Base-by-base conservation (phyloP, 2,888 invertebrate genomes). In the Aleiodes leptofemur region DNA sequence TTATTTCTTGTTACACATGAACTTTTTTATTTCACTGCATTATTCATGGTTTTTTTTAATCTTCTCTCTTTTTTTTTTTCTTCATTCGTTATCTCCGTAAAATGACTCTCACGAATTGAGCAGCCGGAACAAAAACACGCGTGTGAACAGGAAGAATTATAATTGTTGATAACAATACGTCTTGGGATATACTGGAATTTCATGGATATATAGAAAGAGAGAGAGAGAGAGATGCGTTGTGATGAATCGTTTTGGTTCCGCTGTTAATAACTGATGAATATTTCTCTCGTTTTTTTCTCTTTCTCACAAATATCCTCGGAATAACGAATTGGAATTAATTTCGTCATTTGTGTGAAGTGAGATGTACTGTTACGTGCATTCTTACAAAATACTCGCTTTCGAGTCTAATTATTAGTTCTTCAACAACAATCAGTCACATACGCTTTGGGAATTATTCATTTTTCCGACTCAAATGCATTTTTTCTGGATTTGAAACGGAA, bases 111-210 rank as follows among this genome's bases (percentile, higher is more conserved):
- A 64, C 64, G 64, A 64, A 48, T 48, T 64, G 43, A 64, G 14
- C 61, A 64, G 64, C 14, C 64, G 43, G 64, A 64, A 64, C 48
- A 64, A 23, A 43, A 48, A 64, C 48, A 64, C 48, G 9, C 48
- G 64, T 64, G 64, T 64, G 64, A 64, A 64, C 64, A 43, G 64
- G 64, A 64, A 64, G 64, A 64, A 64, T 64, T 64, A 23, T 48
- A 64, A 64, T 64, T 64, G 61, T 43, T 16, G 14, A 61, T 61
- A 61, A 61, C 61, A 61, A 61, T 61, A 43, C 43, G 6, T 38
- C 43, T 8, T 14, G 38, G 61, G 43, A 38, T 43, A 23, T 43
- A 61, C 61, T 6, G 43, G 61, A 14, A 61, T 61, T 61, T 61
- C 61, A 38, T 43, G 61, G 43, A 61, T 38, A 38, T 43, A 38